Evolutionary conservation across 1,140 invertebrate genomes (phyloP), one percentile per base, ranked within the genome.

Genomic region (Trichonephila clavata): DNA sequence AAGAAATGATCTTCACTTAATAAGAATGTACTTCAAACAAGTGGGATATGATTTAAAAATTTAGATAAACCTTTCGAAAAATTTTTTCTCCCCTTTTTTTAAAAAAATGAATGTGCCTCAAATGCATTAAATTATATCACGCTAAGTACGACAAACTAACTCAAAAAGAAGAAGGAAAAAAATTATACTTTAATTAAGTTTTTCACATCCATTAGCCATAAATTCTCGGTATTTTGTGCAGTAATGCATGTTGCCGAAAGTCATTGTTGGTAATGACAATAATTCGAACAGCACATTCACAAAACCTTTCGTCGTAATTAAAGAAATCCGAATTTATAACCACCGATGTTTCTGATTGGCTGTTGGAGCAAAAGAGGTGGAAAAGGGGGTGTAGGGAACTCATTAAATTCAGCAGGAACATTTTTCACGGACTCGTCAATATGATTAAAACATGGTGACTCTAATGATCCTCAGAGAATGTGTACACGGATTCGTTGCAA

Each of bases 291-390:
- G 68, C 50, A 90, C 81, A 57, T 80, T 59, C 50, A 16, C n/a
- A 39, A 91, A 91, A 91, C 90, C 80, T 91, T 43, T 84, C 80
- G 39, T 24, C 21, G 90, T 91, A 91, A 91, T 91, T 91, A 91
- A 91, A 91, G 90, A 84, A 91, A 83, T 63, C 90, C 21, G 80
- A 84, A 91, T 91, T 91, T 91, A 84, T 91, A 83, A 91, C 88
- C 88, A 59, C 50, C 86, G 32, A 50, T 18, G 21, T 10, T 59
- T 80, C 27, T 90, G 88, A 90, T 90, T 90, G 88, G 88, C 71
- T 90, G 88, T 77, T 43, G 24, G 84, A 20, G 21, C 18, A 18
- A 21, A 16, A 63, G 43, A 39, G 32, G 18, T 57, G 8, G 43
- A 1, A 7, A n/a, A 77, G 68, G 65, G 50, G n/a, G 88, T 18